Evolutionary conservation across 1,140 invertebrate genomes (phyloP), one percentile per base, ranked within the genome.

Genomic region (Drosophila burlai): DNA sequence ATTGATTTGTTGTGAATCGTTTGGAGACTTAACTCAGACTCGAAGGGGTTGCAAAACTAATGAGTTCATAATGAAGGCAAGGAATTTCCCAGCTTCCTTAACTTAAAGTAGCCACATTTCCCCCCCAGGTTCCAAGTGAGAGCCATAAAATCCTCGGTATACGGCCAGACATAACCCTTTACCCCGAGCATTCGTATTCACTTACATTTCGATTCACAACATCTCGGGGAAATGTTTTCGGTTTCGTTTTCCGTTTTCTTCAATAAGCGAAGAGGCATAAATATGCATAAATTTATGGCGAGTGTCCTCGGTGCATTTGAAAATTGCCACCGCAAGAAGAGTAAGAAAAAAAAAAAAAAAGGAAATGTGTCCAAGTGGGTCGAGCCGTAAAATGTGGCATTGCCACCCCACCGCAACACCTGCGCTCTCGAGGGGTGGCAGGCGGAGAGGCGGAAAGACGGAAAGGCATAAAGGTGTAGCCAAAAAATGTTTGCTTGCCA

Each of bases 231-330:
- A 62, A 57, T 67, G 81, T 46, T 69, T 59, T 38, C 69, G 15
- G 36, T 40, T 57, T 57, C 54, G 54, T 40, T 57, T 40, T 38
- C 36, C 36, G 67, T 60, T 55, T 54, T 62, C 80, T 80, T 90
- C 84, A 89, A 89, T 89, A 89, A 90, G 85, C 71, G 72, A 47
- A 64, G 59, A 76, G 77, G 72, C 86, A 84, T 81, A 81, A 89
- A 80, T 68, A 83, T 67, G 83, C 69, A 83, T 76, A 67, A 81
- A 89, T 90, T 89, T 89, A 89, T 84, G 67, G 81, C 85, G 47
- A 81, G 71, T 84, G 78, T 78, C 63, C 69, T 81, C 47, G 74
- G 45, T 89, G 81, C 81, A 87, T 89, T 87, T 89, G 80, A 89
- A 89, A 87, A 87, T 87, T 87, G 84, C 73, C 77, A 80, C 50